phyloP scores from a whole-genome alignment of 2,888 invertebrate genomes.

The Pheosia gnoma region DNA sequence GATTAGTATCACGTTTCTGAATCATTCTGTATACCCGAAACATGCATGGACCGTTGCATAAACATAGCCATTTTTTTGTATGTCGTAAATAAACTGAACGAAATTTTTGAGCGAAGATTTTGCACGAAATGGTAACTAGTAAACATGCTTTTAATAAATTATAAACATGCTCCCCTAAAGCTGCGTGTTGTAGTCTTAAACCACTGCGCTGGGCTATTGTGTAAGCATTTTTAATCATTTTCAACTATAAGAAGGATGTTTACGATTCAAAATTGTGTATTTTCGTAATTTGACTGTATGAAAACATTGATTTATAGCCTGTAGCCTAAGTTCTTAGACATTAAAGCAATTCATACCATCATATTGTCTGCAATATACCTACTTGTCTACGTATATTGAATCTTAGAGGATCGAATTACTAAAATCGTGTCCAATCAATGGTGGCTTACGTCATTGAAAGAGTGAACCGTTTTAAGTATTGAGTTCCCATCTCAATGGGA shows the following conservation, averaged over 20 bases:
- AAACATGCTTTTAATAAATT: conserved; percentile 51
- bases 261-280: conserved; percentile 18
- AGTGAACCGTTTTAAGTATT: conserved; percentile 24
- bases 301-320: background rate
- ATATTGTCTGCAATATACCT: background rate
- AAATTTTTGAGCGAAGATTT: conserved; percentile 30
- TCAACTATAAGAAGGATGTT: conserved; percentile 15
- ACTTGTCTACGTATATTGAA: conserved; percentile 2
- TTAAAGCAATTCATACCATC: background rate
- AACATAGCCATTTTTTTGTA: conserved; percentile 20
- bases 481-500: conserved; percentile 22
- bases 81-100: conserved; percentile 34
- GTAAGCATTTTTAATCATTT: conserved; percentile 17
- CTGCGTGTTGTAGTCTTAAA: conserved; percentile 31
- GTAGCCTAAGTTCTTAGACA: background rate
- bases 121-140: conserved; percentile 40
- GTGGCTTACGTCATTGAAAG: conserved; percentile 25
- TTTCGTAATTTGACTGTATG: background rate
- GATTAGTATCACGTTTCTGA: conserved; percentile 16
- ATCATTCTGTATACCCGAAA: conserved; percentile 27
- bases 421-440: conserved; percentile 26
- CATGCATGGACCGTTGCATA: conserved; percentile 24
- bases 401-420: conserved; percentile 29
- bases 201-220: conserved; percentile 23
- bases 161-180: conserved; percentile 43